phyloP scores from a whole-genome alignment of 2,888 invertebrate genomes.

The Tiliacea citrago region DNA sequence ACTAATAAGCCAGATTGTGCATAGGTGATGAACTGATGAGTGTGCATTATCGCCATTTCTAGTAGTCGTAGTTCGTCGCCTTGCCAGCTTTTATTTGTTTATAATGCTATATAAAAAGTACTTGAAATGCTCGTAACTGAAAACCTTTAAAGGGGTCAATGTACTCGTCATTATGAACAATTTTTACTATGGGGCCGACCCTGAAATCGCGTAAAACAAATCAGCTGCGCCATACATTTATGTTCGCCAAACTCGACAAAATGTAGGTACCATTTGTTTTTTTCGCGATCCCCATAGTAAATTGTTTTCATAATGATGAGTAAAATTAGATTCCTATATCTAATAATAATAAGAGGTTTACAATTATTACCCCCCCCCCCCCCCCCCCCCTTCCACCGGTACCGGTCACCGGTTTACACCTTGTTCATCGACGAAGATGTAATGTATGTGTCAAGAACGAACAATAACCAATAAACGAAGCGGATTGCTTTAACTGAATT shows the following conservation, averaged over 20 bases:
- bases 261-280: background rate
- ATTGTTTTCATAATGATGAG: background rate
- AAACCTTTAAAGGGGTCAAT: background rate
- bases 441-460: background rate
- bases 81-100: background rate
- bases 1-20: constrained; percentile 51
- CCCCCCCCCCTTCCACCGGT: too few relatives aligned
- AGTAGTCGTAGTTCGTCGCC: background rate
- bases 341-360: too few relatives aligned
- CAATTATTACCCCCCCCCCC: too few relatives aligned
- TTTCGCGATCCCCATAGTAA: background rate
- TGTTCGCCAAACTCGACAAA: background rate
- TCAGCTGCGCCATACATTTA: background rate
- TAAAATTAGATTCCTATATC: too few relatives aligned
- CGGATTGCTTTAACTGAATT: background rate
- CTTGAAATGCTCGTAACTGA: background rate
- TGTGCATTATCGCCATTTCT: constrained; percentile 8
- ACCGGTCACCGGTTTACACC: too few relatives aligned
- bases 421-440: background rate
- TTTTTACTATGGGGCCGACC: background rate
- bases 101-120: too few relatives aligned
- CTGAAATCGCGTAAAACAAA: too few relatives aligned
- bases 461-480: background rate
- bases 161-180: background rate
- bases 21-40: constrained; percentile 39